Conservation (phyloP, 2,888 invertebrate species). For the Cataglyphis livida region DNA sequence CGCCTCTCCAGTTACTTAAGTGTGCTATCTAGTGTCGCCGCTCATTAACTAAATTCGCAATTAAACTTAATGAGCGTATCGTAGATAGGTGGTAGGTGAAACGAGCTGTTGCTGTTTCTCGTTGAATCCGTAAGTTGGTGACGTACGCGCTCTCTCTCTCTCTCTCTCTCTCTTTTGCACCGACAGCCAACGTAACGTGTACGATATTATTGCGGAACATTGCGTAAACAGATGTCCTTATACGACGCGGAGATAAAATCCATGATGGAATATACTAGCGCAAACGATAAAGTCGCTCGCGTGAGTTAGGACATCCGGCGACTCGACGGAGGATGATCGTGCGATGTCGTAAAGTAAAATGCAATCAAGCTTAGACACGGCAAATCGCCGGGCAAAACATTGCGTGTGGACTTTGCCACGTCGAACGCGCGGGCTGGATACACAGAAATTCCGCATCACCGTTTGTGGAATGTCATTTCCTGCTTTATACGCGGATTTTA, state of each 20-base stretch:
- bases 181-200: conserved; percentile 15
- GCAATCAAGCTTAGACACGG: conserved; percentile 67
- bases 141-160: not conserved
- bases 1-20: conserved; percentile 49
- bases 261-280: conserved; percentile 23
- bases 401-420: conserved; percentile 24
- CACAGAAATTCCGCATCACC: conserved; percentile 4
- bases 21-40: conserved; percentile 46
- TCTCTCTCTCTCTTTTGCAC: not conserved
- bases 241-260: conserved; percentile 15
- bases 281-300: not conserved
- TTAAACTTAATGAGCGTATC: conserved; percentile 46
- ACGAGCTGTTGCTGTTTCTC: conserved; percentile 18
- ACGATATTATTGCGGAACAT: conserved; percentile 32
- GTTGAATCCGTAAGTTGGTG: conserved; percentile 20
- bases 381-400: conserved; percentile 53
- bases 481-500: conserved; percentile 52
- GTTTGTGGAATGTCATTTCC: conserved; percentile 33
- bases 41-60: conserved; percentile 53
- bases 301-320: not conserved
- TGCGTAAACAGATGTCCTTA: conserved; percentile 7
- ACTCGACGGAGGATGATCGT: conserved; percentile 17
- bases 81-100: conserved; percentile 20
- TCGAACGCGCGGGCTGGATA: not conserved
- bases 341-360: conserved; percentile 68